These are phyloP conservation scores for Uropsilus gracilis DNA, from an alignment of 2,113 vertebrate genomes.

Conservation along the genomic window DNA sequence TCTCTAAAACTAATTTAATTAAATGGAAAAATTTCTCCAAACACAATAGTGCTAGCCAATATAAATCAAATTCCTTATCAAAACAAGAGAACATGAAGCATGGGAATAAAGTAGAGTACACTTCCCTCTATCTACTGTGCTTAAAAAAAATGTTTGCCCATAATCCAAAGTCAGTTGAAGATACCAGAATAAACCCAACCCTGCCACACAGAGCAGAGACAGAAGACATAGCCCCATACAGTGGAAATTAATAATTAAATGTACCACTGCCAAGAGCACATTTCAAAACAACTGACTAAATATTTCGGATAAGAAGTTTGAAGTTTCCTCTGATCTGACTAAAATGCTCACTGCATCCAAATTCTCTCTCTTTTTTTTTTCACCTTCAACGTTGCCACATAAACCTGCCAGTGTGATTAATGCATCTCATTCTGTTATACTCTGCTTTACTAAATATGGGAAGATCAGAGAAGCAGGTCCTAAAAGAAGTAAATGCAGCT, in stretches of 20 bases:
- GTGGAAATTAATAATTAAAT: constrained; percentile 31
- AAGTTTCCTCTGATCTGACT: background rate
- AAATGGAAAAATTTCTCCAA: background rate
- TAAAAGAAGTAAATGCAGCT: constrained; percentile 76
- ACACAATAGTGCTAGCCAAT: background rate
- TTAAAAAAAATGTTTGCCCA: background rate
- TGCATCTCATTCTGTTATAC: constrained; percentile 66
- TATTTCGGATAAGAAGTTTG: background rate
- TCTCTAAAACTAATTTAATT: background rate
- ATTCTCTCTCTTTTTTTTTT: background rate
- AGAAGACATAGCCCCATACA: background rate
- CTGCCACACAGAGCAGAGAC: background rate
- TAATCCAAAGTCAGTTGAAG: background rate
- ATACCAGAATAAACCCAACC: background rate
- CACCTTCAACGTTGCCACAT: constrained; percentile 72
- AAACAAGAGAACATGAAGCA: background rate
- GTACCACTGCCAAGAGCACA: background rate
- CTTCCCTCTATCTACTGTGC: background rate
- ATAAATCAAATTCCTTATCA: background rate
- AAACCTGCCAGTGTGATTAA: constrained; percentile 85
- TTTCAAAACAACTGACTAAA: background rate
- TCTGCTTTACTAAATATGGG: constrained; percentile 85
- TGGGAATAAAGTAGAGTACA: constrained; percentile 32
- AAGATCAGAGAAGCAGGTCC: constrained; percentile 68
- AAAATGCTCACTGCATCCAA: background rate